Percentiles rank a stretch among this genome's conserved stretches.
These are phyloP conservation scores for Sylvia atricapilla DNA, from an alignment of 2,113 vertebrate species.

Conservation along the genomic window DNA sequence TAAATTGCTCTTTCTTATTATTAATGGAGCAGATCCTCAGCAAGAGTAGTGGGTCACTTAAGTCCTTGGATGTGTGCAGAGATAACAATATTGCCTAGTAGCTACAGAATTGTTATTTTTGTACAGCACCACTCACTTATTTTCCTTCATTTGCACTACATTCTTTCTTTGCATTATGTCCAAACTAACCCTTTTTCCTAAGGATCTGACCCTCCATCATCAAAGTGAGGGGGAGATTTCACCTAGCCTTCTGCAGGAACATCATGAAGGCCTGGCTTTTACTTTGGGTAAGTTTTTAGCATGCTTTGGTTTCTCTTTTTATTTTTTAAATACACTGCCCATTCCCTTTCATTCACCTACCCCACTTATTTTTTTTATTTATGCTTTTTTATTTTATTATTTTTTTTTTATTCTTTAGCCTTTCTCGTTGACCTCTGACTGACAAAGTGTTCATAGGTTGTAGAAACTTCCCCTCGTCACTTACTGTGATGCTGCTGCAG, in stretches of 20 bases:
- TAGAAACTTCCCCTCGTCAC: not conserved
- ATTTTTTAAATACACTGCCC: not conserved
- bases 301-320: not conserved
- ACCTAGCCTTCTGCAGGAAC: not conserved
- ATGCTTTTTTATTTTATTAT: not conserved
- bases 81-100: conserved; percentile 38
- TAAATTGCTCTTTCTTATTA: conserved; percentile 50
- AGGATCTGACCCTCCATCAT: not conserved
- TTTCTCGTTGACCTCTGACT: not conserved
- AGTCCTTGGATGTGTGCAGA: conserved; percentile 31
- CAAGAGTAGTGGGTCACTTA: conserved; percentile 26
- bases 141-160: conserved; percentile 13
- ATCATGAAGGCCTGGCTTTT: conserved; percentile 27
- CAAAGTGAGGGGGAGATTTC: not conserved
- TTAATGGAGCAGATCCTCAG: conserved; percentile 38
- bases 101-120: conserved; percentile 44
- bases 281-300: conserved; percentile 34
- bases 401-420: not conserved
- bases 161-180: not conserved
- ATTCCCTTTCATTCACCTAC: not conserved
- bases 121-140: not conserved
- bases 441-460: not conserved
- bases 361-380: not conserved
- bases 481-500: not conserved
- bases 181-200: not conserved